Conservation (phyloP, 2,113 vertebrate species). For the Puma concolor region DNA sequence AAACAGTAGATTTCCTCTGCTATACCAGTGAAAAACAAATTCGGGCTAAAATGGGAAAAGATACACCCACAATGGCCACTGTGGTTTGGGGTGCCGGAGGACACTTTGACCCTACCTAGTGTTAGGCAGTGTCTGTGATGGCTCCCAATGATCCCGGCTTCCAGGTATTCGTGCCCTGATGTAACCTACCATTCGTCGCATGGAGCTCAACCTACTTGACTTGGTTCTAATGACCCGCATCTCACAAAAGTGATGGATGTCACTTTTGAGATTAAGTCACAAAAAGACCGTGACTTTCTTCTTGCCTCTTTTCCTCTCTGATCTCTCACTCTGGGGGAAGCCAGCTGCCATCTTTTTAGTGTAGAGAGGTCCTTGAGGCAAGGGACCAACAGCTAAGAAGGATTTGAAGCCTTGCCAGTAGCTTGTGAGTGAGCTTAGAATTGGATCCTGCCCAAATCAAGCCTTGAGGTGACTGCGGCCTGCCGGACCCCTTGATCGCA, state of each 20-base stretch:
- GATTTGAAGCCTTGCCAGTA: background rate
- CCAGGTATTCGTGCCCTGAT: background rate
- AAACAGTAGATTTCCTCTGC: background rate
- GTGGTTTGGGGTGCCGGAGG: background rate
- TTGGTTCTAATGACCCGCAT: background rate
- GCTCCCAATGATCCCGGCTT: background rate
- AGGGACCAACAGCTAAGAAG: background rate
- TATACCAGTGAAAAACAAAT: background rate
- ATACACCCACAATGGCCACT: background rate
- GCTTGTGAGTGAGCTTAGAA: background rate
- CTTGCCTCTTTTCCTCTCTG: background rate
- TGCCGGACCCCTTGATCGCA: background rate
- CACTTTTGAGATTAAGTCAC: background rate
- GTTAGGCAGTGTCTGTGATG: background rate
- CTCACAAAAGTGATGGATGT: background rate
- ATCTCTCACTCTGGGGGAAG: background rate
- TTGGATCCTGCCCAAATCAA: background rate
- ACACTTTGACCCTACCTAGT: background rate
- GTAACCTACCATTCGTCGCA: background rate
- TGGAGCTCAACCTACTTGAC: background rate
- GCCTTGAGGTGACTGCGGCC: background rate
- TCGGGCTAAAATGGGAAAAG: background rate
- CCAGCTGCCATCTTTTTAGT: background rate
- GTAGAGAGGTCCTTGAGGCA: background rate
- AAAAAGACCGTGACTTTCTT: conserved; percentile 6